phyloP scores from a whole-genome alignment of 2,797 vertebrate genomes.

The Sebastes trivittatus region DNA sequence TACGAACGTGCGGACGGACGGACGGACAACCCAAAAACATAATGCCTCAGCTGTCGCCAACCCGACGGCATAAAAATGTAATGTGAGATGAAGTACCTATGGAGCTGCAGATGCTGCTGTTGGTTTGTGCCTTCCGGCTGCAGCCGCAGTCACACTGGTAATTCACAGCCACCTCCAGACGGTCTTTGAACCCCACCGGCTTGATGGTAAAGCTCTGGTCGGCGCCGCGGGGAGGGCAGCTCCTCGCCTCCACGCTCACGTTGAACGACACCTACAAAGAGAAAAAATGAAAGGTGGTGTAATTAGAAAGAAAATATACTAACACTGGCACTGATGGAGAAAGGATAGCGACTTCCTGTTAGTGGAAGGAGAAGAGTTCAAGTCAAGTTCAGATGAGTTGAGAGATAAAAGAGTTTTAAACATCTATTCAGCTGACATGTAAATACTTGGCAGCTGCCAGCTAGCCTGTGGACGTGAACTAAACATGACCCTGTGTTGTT shows the following conservation, averaged over 20 bases:
- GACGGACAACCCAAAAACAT: too few relatives aligned
- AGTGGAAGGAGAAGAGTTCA: neutral
- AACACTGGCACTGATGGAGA: neutral
- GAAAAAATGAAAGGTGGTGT: neutral
- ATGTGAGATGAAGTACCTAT: constrained; percentile 66
- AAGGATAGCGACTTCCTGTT: neutral
- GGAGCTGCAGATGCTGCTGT: constrained; percentile 88
- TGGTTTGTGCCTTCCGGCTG: constrained; percentile 61
- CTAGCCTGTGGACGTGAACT: constrained; percentile 25
- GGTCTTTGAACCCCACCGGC: constrained; percentile 95
- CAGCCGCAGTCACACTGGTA: constrained; percentile 91
- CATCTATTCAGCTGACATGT: neutral
- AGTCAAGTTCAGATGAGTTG: neutral
- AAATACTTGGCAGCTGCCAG: neutral
- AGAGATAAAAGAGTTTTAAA: neutral
- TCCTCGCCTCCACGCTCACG: constrained; percentile 88
- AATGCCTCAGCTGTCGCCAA: accelerated
- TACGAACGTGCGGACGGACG: too few relatives aligned
- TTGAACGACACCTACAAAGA: constrained; percentile 90
- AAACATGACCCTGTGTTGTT: constrained; percentile 18
- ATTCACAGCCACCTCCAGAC: constrained; percentile 86
- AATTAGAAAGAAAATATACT: neutral
- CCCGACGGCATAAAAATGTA: neutral
- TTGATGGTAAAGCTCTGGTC: constrained; percentile 89
- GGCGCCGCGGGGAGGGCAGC: constrained; percentile 80